Evolutionary conservation across 2,888 invertebrate genomes (phyloP).

Genomic region (Eurois occulta): DNA sequence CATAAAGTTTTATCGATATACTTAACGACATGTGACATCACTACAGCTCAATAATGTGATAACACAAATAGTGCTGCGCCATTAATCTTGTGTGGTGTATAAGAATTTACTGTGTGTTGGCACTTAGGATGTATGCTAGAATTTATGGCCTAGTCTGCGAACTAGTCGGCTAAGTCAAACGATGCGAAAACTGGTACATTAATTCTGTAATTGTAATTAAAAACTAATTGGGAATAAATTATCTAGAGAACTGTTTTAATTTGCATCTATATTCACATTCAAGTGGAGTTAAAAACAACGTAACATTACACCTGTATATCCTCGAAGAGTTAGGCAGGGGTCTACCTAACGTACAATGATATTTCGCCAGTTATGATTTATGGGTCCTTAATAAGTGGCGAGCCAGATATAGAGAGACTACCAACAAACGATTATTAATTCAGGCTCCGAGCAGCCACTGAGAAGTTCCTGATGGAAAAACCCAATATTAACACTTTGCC

Average conservation of each 20-base stretch:
- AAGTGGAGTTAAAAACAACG: background rate
- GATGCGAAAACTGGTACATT: conserved; percentile 25
- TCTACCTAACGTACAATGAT: background rate
- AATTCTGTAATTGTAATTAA: conserved; percentile 7
- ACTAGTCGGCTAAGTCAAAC: conserved; percentile 36
- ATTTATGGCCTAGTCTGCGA: conserved; percentile 57
- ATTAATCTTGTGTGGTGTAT: conserved; percentile 79
- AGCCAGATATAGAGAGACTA: background rate
- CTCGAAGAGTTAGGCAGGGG: background rate
- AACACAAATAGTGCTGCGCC: conserved; percentile 77
- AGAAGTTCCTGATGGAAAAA: background rate
- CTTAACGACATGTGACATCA: conserved; percentile 52
- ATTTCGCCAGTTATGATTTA: background rate
- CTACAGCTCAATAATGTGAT: conserved; percentile 76
- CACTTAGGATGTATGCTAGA: conserved; percentile 61
- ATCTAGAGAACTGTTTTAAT: conserved; percentile 1
- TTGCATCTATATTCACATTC: background rate
- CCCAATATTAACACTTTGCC: background rate
- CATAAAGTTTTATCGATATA: conserved; percentile 23
- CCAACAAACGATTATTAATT: background rate
- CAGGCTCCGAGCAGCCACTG: background rate
- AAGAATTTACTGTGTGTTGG: conserved; percentile 74
- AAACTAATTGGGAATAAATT: conserved; percentile 1
- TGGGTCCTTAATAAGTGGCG: background rate
- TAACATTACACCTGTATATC: background rate